Percentiles rank a stretch among this genome's conserved stretches.
phyloP scores from a whole-genome alignment of 2,113 vertebrate genomes.

The Benitochromis conjunctus region DNA sequence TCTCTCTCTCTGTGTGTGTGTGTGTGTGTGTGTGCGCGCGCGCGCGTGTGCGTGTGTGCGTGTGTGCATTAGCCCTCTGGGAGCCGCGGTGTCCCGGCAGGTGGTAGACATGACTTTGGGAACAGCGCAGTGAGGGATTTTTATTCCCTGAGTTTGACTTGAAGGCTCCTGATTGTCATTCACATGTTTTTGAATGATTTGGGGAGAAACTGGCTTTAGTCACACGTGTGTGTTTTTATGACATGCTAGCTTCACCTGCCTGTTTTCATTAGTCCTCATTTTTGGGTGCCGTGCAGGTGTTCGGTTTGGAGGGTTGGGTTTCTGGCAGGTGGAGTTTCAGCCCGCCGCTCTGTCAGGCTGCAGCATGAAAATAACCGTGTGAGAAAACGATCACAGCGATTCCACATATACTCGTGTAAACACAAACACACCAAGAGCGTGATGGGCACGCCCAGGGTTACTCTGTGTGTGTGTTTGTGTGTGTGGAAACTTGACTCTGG shows the following conservation, averaged over 20 bases:
- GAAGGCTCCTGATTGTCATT: not conserved
- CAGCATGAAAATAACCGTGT: not conserved
- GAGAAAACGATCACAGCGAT: not conserved
- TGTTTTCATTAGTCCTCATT: not conserved
- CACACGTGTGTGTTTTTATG: not conserved
- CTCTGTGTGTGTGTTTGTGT: not conserved
- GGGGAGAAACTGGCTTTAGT: not conserved
- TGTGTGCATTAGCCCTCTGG: not conserved
- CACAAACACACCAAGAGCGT: not conserved
- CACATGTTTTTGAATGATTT: not conserved
- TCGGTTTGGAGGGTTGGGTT: not conserved
- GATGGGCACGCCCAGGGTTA: not conserved
- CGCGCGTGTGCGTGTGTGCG: not conserved
- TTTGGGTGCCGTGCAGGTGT: not conserved
- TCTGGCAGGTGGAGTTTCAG: not conserved
- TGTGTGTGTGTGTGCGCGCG: conserved; percentile 11
- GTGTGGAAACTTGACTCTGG: conserved; percentile 8
- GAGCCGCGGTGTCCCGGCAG: not conserved
- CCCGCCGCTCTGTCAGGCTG: not conserved
- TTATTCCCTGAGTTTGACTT: not conserved
- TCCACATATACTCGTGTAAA: not conserved
- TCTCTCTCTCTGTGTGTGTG: too few species aligned
- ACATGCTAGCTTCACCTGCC: not conserved
- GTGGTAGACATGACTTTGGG: not conserved
- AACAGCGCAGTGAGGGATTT: not conserved